Evolutionary conservation across 2,113 vertebrate species (phyloP).

Genomic region (Etheostoma spectabile): DNA sequence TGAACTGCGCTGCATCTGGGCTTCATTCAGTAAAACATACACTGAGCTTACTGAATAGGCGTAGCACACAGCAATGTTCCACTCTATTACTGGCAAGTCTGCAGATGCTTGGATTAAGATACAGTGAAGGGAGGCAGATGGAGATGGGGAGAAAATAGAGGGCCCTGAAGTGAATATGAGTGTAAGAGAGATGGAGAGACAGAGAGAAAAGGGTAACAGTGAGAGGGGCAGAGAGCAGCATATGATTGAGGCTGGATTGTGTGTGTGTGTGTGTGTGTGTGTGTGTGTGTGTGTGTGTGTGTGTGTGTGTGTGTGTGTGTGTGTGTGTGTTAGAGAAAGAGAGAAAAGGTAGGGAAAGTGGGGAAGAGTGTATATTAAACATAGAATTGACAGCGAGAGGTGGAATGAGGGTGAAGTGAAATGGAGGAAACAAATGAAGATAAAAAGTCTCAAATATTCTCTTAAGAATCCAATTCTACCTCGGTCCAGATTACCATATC

Average conservation of each 20-base stretch:
- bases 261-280: not conserved
- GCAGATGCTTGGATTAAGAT: slow-evolving; percentile 55
- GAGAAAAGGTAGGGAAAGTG: too few relatives aligned
- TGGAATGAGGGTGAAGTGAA: too few relatives aligned
- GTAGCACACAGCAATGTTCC: slow-evolving; percentile 1
- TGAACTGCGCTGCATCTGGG: not conserved
- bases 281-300: not conserved
- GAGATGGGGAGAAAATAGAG: slow-evolving; percentile 28
- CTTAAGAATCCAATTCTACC: too few relatives aligned
- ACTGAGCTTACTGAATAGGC: slow-evolving; percentile 16
- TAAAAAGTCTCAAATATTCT: too few relatives aligned
- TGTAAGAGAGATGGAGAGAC: not conserved
- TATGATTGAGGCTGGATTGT: slow-evolving; percentile 37
- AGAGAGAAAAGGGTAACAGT: not conserved
- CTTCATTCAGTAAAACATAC: slow-evolving; percentile 34
- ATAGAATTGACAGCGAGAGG: too few relatives aligned
- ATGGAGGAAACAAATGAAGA: too few relatives aligned
- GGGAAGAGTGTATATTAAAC: too few relatives aligned
- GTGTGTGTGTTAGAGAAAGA: too few relatives aligned
- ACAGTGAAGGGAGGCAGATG: slow-evolving; percentile 48
- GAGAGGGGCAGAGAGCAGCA: slow-evolving; percentile 19
- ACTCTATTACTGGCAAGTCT: slow-evolving; percentile 52
- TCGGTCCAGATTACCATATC: too few relatives aligned
- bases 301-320: not conserved
- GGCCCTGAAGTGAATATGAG: slow-evolving; percentile 33